These are phyloP conservation scores for Crypturellus undulatus DNA, from an alignment of 2,113 vertebrate species.

Conservation along the genomic window DNA sequence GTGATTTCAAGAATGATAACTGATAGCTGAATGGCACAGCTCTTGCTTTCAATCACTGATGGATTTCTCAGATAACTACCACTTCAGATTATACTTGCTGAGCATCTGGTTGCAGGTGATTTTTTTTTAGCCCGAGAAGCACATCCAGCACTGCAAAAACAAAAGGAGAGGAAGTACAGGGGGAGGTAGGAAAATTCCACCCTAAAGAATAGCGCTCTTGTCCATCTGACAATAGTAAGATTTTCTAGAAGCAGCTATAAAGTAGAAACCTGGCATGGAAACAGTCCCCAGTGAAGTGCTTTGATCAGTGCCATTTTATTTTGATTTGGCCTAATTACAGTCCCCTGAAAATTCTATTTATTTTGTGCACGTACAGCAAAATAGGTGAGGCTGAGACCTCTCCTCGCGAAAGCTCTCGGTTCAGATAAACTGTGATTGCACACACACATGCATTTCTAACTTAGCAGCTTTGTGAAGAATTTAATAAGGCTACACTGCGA, in stretches of 20 bases:
- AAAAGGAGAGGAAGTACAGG: background rate
- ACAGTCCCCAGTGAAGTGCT: background rate
- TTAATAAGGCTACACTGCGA: background rate
- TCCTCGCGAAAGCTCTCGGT: background rate
- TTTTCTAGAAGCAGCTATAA: background rate
- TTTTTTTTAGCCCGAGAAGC: background rate
- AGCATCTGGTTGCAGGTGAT: background rate
- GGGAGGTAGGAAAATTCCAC: background rate
- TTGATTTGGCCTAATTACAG: background rate
- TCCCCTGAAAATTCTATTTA: background rate
- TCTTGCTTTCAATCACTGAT: background rate
- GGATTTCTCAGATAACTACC: background rate
- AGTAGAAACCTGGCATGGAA: background rate
- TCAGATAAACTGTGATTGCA: background rate
- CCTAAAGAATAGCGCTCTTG: background rate
- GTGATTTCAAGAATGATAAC: background rate
- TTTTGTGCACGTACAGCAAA: background rate
- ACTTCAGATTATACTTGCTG: constrained; percentile 2
- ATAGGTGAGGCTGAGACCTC: background rate
- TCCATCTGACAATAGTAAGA: background rate
- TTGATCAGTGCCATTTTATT: background rate
- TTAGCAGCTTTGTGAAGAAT: background rate
- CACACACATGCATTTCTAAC: background rate
- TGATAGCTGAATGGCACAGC: background rate
- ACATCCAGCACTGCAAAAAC: background rate